Conservation (phyloP, 2,797 vertebrate species). For the Enteromius argenteus region DNA sequence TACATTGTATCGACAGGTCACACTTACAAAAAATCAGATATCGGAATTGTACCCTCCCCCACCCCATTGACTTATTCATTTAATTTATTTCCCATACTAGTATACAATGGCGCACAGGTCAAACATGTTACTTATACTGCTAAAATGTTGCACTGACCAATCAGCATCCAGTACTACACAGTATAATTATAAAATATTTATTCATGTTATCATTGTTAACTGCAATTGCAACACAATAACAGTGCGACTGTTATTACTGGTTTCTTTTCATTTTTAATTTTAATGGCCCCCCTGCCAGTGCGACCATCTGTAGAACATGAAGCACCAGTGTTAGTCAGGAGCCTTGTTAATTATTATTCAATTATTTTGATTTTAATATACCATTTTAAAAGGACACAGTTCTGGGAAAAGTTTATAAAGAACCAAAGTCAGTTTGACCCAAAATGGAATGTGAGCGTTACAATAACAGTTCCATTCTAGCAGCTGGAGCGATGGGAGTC, state of each 20-base stretch:
- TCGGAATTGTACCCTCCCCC: no score
- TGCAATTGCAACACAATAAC: conserved; percentile 1
- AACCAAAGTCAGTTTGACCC: conserved; percentile 1
- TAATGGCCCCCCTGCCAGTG: conserved; percentile 10
- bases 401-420: not conserved
- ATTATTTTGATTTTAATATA: not conserved
- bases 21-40: no score
- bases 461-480: conserved; percentile 1
- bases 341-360: not conserved
- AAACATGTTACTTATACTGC: not conserved
- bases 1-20: no score
- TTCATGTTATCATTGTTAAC: not conserved
- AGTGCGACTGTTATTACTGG: not conserved
- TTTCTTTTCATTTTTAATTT: not conserved
- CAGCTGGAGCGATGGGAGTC: not conserved
- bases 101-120: not conserved
- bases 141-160: conserved; percentile 1
- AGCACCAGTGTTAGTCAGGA: not conserved
- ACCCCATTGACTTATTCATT: not conserved
- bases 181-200: not conserved
- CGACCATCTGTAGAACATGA: conserved; percentile 6
- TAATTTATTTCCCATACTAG: not conserved
- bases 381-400: not conserved
- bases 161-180: not conserved
- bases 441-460: not conserved